Base-by-base conservation (phyloP, 1,140 invertebrate genomes). In the Anoplolepis gracilipes region DNA sequence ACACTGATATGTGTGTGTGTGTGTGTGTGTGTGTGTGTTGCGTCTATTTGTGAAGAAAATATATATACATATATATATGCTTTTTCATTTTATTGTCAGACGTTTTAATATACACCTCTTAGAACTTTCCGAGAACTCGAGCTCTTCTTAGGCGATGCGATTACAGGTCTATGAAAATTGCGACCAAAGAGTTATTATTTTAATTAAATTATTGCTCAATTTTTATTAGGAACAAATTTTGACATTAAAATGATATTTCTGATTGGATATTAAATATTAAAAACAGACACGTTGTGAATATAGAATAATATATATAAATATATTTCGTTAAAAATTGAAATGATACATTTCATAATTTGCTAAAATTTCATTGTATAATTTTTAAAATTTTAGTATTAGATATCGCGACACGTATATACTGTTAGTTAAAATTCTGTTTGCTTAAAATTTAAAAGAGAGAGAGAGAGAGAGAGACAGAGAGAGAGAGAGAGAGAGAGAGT, bases 151-250 rank as follows among this genome's bases (percentile, higher is more conserved):
- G 8, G 2, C n/a, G 53, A 57, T 22, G n/a, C 53, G 53, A 57
- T 22, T 6, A 3, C 53, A 22, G 53, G 7, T 55, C 13, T 46
- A 13, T 46, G 16, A 46, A 16, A 46, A 46, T n/a, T n/a, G 49
- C 10, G n/a, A 2, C 30, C 55, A 57, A 75, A 46, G 3, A 57
- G 57, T 75, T 28, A n/a, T 57, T 28, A 7, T 11, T 19, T 75
- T 57, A 57, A 75, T 57, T 36, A 75, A 75, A 75, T 75, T 49
- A 16, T 22, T n/a, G 16, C 57, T 22, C 33, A 36, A 57, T 36
- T 75, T 75, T 59, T 59, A 59, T 39, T 22, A 13, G 33, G 59
- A 75, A 75, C 13, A 19, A 25, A 57, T 53, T 57, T 30, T 59
- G 53, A 75, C 53, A 25, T 30, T n/a, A 30, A 36, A 59, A 59